Percentiles rank a stretch among this genome's conserved stretches.
Conservation (phyloP, 2,888 invertebrate genomes). For the Athalia cordata region DNA sequence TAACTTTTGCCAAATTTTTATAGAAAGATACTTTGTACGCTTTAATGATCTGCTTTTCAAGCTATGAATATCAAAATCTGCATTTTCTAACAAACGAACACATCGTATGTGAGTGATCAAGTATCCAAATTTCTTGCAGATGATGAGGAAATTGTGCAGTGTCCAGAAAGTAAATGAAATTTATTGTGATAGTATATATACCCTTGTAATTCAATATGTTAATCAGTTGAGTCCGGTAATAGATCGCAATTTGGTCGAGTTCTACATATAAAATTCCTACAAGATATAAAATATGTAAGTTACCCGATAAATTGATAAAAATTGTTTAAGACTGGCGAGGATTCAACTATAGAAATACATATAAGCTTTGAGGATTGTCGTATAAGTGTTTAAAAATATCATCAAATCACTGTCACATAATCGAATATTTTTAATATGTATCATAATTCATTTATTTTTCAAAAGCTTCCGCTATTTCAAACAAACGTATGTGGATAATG, state of each 20-base stretch:
- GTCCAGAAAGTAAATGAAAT: slow-evolving; percentile 44
- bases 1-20: slow-evolving; percentile 17
- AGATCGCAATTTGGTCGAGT: not conserved
- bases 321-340: slow-evolving; percentile 26
- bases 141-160: slow-evolving; percentile 14
- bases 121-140: slow-evolving; percentile 36
- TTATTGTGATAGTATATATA: slow-evolving; percentile 38
- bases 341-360: slow-evolving; percentile 20
- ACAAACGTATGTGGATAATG: not conserved
- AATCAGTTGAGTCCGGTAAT: not conserved
- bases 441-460: slow-evolving; percentile 20
- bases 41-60: slow-evolving; percentile 26
- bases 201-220: not conserved
- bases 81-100: slow-evolving; percentile 24
- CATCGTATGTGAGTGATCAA: not conserved
- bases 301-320: not conserved
- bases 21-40: slow-evolving; percentile 27
- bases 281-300: not conserved
- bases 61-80: slow-evolving; percentile 18
- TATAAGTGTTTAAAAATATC: slow-evolving; percentile 14
- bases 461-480: not conserved
- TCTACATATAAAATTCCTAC: not conserved
- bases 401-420: slow-evolving; percentile 14
- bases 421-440: slow-evolving; percentile 33
- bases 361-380: slow-evolving; percentile 20